Percentiles rank a stretch among this genome's conserved stretches.
Evolutionary conservation across 2,888 invertebrate species (phyloP).

Genomic region (Drosophila mercatorum): DNA sequence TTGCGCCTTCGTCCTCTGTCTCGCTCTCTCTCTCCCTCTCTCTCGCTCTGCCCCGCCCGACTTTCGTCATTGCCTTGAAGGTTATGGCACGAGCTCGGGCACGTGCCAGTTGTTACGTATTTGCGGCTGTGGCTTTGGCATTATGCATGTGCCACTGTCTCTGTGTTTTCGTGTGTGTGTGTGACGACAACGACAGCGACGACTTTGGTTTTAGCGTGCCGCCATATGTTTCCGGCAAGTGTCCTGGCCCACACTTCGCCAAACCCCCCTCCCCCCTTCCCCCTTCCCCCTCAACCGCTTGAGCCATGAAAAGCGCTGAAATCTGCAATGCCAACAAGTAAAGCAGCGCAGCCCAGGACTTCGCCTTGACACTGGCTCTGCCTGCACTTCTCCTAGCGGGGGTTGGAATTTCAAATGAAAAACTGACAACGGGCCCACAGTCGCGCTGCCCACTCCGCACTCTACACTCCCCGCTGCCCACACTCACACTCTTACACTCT

Average conservation of each 20-base stretch:
- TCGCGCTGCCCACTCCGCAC: background rate
- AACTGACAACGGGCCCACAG: slow-evolving; percentile 40
- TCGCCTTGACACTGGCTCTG: slow-evolving; percentile 60
- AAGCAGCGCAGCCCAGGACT: slow-evolving; percentile 38
- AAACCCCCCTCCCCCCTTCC: background rate
- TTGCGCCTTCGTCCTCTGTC: slow-evolving; percentile 47
- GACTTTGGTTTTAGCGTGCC: slow-evolving; percentile 75
- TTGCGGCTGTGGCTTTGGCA: slow-evolving; percentile 65
- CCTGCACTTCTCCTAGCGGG: slow-evolving; percentile 48
- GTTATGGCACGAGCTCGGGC: slow-evolving; percentile 64
- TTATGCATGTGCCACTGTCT: slow-evolving; percentile 21
- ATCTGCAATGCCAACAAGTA: slow-evolving; percentile 72
- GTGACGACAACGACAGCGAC: slow-evolving; percentile 30
- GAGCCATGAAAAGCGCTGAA: slow-evolving; percentile 68
- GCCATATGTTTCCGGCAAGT: slow-evolving; percentile 78
- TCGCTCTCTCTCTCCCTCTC: background rate
- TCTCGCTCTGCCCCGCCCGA: slow-evolving; percentile 8
- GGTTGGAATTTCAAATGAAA: slow-evolving; percentile 52
- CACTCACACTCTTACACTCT: background rate
- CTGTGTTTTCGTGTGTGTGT: slow-evolving; percentile 30
- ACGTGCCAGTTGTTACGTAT: slow-evolving; percentile 68
- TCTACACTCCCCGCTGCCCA: too few relatives aligned
- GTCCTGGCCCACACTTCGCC: slow-evolving; percentile 46
- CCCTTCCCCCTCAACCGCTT: background rate
- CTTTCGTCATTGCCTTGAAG: slow-evolving; percentile 62